Evolutionary conservation across 1,140 invertebrate species (phyloP).

Genomic region (Drosophila carrolli): DNA sequence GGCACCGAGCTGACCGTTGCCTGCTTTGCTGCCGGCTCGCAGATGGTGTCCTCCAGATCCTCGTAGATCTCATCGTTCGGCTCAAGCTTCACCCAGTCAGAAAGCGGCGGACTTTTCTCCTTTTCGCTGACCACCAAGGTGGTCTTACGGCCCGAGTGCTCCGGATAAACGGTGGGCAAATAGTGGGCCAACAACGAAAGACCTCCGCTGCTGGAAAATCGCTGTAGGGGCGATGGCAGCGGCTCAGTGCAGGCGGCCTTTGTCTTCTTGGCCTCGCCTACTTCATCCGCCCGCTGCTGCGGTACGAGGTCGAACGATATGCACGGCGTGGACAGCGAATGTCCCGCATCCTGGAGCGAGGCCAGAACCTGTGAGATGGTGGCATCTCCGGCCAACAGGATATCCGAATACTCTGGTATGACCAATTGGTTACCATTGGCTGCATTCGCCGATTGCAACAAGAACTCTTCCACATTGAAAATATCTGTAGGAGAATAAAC

Average conservation of each 20-base stretch:
- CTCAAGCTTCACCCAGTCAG: conserved; percentile 93
- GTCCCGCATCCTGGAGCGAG: conserved; percentile 86
- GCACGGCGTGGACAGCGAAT: conserved; percentile 86
- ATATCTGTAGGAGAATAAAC: conserved; percentile 31
- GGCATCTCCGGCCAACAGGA: conserved; percentile 86
- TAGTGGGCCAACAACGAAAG: conserved; percentile 94
- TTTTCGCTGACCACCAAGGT: conserved; percentile 82
- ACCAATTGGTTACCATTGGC: conserved; percentile 64
- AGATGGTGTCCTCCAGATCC: conserved; percentile 86
- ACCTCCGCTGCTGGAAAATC: conserved; percentile 94
- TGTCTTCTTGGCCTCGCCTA: conserved; percentile 39
- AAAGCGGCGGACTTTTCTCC: conserved; percentile 86
- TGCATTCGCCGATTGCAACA: conserved; percentile 59
- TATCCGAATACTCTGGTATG: conserved; percentile 85
- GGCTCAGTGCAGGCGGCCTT: conserved; percentile 77
- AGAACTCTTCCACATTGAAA: conserved; percentile 74
- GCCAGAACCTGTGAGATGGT: conserved; percentile 88
- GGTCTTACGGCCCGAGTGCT: conserved; percentile 85
- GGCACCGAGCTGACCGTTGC: conserved; percentile 87
- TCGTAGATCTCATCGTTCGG: conserved; percentile 90
- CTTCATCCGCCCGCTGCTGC: conserved; percentile 43
- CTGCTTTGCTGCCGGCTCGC: conserved; percentile 73
- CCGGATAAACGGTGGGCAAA: conserved; percentile 94
- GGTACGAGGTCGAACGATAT: conserved; percentile 84
- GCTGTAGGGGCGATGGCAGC: conserved; percentile 87